Evolutionary conservation across 2,113 vertebrate species (phyloP).

Genomic region (Ifrita kowaldi): DNA sequence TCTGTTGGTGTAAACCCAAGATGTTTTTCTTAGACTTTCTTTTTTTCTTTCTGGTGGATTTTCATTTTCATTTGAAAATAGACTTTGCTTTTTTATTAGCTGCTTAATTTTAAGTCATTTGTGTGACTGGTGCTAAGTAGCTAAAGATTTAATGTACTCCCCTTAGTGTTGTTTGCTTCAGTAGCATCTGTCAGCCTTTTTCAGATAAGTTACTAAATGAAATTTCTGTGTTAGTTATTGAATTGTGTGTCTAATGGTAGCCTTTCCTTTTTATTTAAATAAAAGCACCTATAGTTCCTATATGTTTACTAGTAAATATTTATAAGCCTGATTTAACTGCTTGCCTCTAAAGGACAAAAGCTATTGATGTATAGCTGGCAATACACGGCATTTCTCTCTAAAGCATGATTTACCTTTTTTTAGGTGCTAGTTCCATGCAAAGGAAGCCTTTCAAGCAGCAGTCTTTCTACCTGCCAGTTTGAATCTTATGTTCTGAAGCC

Average conservation of each 20-base stretch:
- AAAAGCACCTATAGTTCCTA: not conserved
- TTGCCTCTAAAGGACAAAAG: not conserved
- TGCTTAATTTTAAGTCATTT: not conserved
- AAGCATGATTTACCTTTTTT: not conserved
- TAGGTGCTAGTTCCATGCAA: conserved; percentile 90
- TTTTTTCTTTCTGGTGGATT: not conserved
- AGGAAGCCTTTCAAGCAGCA: conserved; percentile 78
- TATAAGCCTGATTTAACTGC: not conserved
- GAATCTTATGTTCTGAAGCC: conserved; percentile 88
- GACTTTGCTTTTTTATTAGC: not conserved
- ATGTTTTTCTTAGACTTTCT: not conserved
- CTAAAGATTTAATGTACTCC: not conserved
- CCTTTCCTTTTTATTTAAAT: not conserved
- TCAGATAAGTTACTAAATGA: not conserved
- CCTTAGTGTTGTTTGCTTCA: not conserved
- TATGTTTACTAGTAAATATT: not conserved
- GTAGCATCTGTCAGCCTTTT: not conserved
- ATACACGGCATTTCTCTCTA: not conserved
- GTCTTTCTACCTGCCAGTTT: conserved; percentile 79
- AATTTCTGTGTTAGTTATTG: not conserved
- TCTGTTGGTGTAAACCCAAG: not conserved
- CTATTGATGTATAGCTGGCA: not conserved
- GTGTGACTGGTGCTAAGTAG: not conserved
- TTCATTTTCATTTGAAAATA: not conserved
- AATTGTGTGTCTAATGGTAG: not conserved